These are phyloP conservation scores for Mizuhopecten yessoensis DNA, from an alignment of 1,140 invertebrate genomes.

Conservation along the genomic window DNA sequence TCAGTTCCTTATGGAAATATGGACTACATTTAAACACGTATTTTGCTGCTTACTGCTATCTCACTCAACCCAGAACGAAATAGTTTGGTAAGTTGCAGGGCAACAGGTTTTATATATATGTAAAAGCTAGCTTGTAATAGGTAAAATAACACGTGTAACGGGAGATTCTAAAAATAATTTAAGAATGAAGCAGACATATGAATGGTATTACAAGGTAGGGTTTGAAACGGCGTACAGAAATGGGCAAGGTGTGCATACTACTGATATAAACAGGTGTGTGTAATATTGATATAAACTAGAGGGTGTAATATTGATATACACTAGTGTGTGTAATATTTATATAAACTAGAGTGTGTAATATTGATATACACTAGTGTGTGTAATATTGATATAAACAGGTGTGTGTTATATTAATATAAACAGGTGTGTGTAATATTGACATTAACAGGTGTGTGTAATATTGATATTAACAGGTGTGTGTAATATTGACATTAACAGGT, in stretches of 20 bases:
- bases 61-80: background rate
- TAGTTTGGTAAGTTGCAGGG: background rate
- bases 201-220: no score
- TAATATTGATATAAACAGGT: no score
- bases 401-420: no score
- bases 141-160: background rate
- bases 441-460: no score
- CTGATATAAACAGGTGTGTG: background rate
- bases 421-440: no score
- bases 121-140: conserved; percentile 3
- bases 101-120: conserved; percentile 21
- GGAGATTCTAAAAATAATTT: background rate
- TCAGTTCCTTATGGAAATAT: background rate
- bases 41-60: background rate
- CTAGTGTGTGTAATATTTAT: no score
- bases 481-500: no score
- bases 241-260: background rate
- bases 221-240: background rate
- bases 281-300: background rate
- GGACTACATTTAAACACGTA: background rate
- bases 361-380: no score
- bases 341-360: no score
- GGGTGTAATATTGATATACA: background rate
- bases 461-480: no score
- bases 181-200: background rate